phyloP scores from a whole-genome alignment of 2,888 invertebrate genomes.

The Caenorhabditis panamensis region DNA sequence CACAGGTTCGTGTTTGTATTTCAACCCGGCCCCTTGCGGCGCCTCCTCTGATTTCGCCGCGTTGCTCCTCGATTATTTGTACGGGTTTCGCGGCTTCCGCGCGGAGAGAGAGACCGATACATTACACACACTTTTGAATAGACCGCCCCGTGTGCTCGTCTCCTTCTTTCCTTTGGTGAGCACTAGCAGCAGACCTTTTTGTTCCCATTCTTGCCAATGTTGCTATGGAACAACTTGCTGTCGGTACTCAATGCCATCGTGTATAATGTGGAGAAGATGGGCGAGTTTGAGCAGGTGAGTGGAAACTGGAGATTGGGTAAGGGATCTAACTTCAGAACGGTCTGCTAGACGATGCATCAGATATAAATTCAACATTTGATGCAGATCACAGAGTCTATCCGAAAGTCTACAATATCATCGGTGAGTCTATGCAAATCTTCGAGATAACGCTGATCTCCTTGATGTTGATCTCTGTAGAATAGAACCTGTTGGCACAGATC shows the following conservation, averaged over 20 bases:
- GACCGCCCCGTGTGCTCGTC: slow-evolving; percentile 40
- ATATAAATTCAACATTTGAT: slow-evolving; percentile 25
- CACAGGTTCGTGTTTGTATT: slow-evolving; percentile 43
- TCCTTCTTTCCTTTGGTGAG: slow-evolving; percentile 8
- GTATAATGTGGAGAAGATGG: slow-evolving; percentile 48
- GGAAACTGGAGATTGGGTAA: not conserved
- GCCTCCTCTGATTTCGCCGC: slow-evolving; percentile 19
- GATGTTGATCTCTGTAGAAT: slow-evolving; percentile 9
- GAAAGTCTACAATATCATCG: slow-evolving; percentile 33
- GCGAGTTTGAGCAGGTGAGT: slow-evolving; percentile 27
- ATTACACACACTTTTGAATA: slow-evolving; percentile 54
- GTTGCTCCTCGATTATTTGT: slow-evolving; percentile 48
- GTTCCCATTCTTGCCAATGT: slow-evolving; percentile 52
- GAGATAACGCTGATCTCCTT: slow-evolving; percentile 20
- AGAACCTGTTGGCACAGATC: slow-evolving; percentile 37
- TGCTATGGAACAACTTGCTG: slow-evolving; percentile 59
- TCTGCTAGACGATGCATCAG: slow-evolving; percentile 28
- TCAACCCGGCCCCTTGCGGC: slow-evolving; percentile 8
- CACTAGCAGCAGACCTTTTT: slow-evolving; percentile 20
- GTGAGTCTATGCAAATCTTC: slow-evolving; percentile 26
- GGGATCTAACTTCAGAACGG: slow-evolving; percentile 26
- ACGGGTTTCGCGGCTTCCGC: slow-evolving; percentile 60
- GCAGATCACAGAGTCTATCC: slow-evolving; percentile 28
- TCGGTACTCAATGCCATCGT: slow-evolving; percentile 58
- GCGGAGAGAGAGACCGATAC: slow-evolving; percentile 53